A percentile compares a stretch with the other conserved stretches of the same genome.
These are phyloP conservation scores for Scomberomorus guttatus DNA, from an alignment of 2,797 vertebrate genomes.

Conservation along the genomic window DNA sequence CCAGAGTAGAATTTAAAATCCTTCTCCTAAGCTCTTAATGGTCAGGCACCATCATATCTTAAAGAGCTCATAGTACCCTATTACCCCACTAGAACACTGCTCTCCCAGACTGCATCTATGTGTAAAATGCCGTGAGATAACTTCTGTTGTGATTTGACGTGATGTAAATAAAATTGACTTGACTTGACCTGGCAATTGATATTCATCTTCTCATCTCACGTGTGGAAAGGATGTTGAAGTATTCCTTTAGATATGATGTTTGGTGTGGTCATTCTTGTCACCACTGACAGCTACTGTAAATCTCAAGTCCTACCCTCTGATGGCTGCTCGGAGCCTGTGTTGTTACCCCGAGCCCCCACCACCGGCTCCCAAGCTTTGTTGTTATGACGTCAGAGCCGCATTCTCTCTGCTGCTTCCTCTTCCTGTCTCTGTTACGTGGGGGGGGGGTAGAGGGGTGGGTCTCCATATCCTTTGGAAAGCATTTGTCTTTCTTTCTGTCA, in stretches of 20 bases:
- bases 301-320: not conserved
- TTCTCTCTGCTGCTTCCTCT: slow-evolving; percentile 77
- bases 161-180: no score
- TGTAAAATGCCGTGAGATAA: no score
- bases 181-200: not conserved
- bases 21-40: no score
- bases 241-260: not conserved
- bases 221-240: not conserved
- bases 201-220: not conserved
- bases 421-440: slow-evolving; percentile 59
- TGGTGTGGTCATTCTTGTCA: slow-evolving; percentile 6
- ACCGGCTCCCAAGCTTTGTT: slow-evolving; percentile 45
- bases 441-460: slow-evolving; percentile 17
- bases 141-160: no score
- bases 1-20: no score
- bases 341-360: slow-evolving; percentile 24
- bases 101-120: no score
- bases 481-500: slow-evolving; percentile 61
- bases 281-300: not conserved
- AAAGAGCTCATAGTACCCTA: no score
- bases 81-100: no score
- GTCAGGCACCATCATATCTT: no score
- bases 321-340: slow-evolving; percentile 15
- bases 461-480: slow-evolving; percentile 69
- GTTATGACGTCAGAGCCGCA: slow-evolving; percentile 71